Percentiles rank a stretch among this genome's conserved stretches.
These are phyloP conservation scores for Melitaea cinxia DNA, from an alignment of 1,140 invertebrate genomes.

Conservation along the genomic window DNA sequence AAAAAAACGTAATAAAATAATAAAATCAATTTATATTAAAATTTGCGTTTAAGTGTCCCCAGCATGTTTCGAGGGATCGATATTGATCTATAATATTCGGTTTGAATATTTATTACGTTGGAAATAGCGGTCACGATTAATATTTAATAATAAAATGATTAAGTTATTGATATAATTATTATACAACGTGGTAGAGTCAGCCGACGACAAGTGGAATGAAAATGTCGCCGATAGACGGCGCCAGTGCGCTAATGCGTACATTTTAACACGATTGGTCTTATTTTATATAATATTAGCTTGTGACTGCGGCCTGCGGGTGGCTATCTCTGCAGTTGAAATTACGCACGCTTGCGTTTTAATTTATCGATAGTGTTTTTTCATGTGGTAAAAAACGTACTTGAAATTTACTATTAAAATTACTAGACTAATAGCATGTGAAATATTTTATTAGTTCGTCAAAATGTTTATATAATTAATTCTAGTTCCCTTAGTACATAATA, in stretches of 20 bases:
- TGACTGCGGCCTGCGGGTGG: conserved; percentile 33
- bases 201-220: conserved; percentile 21
- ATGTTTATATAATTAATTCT: too few species aligned
- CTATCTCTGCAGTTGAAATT: conserved; percentile 49
- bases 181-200: conserved; percentile 5
- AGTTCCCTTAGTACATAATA: too few species aligned
- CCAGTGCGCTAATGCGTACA: conserved; percentile 58
- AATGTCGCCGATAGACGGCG: conserved; percentile 43
- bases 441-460: too few species aligned
- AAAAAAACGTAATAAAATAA: not conserved
- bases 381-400: conserved; percentile 8
- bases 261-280: conserved; percentile 46
- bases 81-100: conserved; percentile 22
- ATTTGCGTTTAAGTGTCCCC: conserved; percentile 1
- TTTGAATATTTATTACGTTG: conserved; percentile 1
- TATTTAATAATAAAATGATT: conserved; percentile 22
- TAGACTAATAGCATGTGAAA: too few species aligned
- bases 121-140: conserved; percentile 1
- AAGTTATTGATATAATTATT: conserved; percentile 29
- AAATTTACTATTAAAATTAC: not conserved
- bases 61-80: not conserved
- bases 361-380: conserved; percentile 39
- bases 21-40: not conserved
- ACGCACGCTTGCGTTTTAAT: conserved; percentile 56
- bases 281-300: conserved; percentile 43